phyloP scores from a whole-genome alignment of 2,888 invertebrate genomes.

The Slavum lentiscoides region DNA sequence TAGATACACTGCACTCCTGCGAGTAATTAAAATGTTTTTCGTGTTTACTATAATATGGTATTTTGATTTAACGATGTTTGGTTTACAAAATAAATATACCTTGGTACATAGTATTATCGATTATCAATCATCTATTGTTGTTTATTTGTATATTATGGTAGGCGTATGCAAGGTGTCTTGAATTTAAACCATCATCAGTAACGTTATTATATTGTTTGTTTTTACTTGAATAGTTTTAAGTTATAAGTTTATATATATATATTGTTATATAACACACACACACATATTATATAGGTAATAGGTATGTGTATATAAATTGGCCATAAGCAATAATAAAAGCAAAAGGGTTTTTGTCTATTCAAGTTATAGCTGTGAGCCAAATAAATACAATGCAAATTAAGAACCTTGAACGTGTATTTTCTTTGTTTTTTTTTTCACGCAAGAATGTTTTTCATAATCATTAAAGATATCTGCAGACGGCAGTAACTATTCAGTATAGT shows the following conservation, averaged over 20 bases:
- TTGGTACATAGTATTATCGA: neutral
- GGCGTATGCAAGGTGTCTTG: neutral
- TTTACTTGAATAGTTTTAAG: neutral
- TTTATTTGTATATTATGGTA: neutral
- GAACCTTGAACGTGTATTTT: slow-evolving; percentile 5
- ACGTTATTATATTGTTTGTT: neutral
- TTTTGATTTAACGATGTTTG: neutral
- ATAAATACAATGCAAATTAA: slow-evolving; percentile 27
- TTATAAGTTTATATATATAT: too few species aligned
- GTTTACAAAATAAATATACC: neutral
- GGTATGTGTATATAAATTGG: too few species aligned
- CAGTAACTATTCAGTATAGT: neutral
- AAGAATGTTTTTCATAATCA: slow-evolving; percentile 1
- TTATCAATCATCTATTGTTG: neutral
- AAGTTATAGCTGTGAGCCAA: neutral
- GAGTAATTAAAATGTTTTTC: neutral
- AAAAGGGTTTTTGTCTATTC: neutral
- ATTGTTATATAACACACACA: neutral
- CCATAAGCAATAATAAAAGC: slow-evolving; percentile 1
- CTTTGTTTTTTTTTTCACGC: neutral
- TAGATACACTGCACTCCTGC: neutral
- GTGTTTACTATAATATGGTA: too few species aligned
- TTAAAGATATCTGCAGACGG: neutral
- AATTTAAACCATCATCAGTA: slow-evolving; percentile 17
- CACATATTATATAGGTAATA: neutral